Base-by-base conservation (phyloP, 2,797 vertebrate species). In the Brotula barbata region DNA sequence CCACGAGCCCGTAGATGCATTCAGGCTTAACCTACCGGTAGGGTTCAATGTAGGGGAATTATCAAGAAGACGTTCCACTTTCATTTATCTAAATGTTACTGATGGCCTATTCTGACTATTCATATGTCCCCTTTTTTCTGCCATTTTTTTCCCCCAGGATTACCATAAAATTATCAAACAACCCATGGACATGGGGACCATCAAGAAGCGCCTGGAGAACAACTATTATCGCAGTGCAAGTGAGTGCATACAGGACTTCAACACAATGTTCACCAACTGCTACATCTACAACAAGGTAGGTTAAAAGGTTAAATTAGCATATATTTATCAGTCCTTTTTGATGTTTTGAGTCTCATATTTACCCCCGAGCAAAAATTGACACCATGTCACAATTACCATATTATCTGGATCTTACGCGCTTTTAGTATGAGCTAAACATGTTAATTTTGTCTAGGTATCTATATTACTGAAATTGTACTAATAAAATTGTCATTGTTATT, bases 261-360 rank as follows among this genome's bases (percentile, higher is more conserved):
- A 96, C 87, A 97, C 95, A 46, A 97, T 97, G 95, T 98, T 98
- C 81, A 97, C 96, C 77, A 98, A 98, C 89, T 97, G 96, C 80
- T 98, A 98, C 66, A 96, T 97, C 77, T 97, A 98, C 83, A 98
- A 98, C 86, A 98, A 98, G 93, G 95, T 95, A 56, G 43, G 79
- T 77, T 14, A n/a, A 73, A 57, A 53, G 43, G 31, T 50, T 33
- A 33, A n/a, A 58, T 68, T 59, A 48, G 34, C 3, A 7, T 14
- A 50, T n/a, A 2, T 49, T 19, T 51, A 20, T 41, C 14, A n/a
- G 33, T 50, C 5, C 3, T 42, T 13, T 19, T 43, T 31, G n/a
- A n/a, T 47, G 22, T 6, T 22, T 23, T 20, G 20, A 28, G 7
- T 23, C 37, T 69, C 41, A 25, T 0, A 23, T 57, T n/a, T 42